Evolutionary conservation across 2,797 vertebrate species (phyloP), one percentile per base, ranked within the genome.

Genomic region (Anabas testudineus): DNA sequence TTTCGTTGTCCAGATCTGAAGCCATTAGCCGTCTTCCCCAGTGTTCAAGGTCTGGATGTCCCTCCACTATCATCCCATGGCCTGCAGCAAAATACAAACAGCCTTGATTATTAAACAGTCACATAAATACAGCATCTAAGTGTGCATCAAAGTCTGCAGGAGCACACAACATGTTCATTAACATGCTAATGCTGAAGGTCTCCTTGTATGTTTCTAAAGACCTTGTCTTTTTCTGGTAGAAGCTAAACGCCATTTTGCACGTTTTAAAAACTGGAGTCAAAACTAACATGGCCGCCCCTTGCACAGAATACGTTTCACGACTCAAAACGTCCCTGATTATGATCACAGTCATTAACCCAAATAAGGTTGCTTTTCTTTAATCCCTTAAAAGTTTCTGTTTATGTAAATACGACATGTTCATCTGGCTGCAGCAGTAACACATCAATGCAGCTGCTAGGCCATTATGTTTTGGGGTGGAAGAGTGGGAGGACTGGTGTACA

Each of bases 21-120:
- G 93, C 90, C 94, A 95, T 92, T 36, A 95, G 88, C 43, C 90
- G 86, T 43, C 94, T 87, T 4, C 94, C 93, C 94, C 93, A 94
- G 81, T 74, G 86, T 14, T 90, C 86, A 2, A 71, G 8, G 41
- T 74, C 13, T 0, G 78, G 76, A 49, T 84, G 87, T 30, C 65
- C 91, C 36, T 92, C 88, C 69, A 90, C 71, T 2, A 84, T 41
- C 93, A 95, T 94, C 26, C 93, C 94, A 21, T 95, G 90, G 14
- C 94, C 94, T 95, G 82, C 16, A 79, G 82, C 34, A 54, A 18
- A 73, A 82, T 0, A 51, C 0, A 67, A 60, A 70, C 13, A 42
- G 1, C 8, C 63, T 15, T 10, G 7, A 15, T 78, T 21, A 81
- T 30, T 15, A 62, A 32, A 54, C 18, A 62, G 41, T 59, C n/a